Base-by-base conservation (phyloP, 2,797 vertebrate genomes). In the Hypotaenidia philippensis region DNA sequence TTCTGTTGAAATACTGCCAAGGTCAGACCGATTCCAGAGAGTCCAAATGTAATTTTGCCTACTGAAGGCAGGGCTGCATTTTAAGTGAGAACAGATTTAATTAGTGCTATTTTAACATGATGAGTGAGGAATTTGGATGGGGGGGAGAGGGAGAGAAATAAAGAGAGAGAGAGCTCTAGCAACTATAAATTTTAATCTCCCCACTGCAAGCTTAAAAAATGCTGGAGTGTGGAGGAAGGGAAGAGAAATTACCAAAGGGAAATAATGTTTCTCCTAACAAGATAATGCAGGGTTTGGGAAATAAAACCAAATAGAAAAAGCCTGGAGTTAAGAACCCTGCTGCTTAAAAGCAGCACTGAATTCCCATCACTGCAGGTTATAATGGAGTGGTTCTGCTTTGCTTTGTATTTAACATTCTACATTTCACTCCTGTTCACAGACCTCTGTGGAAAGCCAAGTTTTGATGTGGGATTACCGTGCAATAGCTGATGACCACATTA, bases 291-390 rank as follows among this genome's bases (percentile, higher is more conserved):
- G 71, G 85, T 86, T 96, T 94, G 94, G 94, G 96, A 95, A 94
- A 97, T 94, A 93, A 97, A 97, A 96, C 92, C 92, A 92, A 94
- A 94, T 50, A 90, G 94, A 95, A 95, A 96, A 87, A 7, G 87
- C 92, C 94, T 90, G 76, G 79, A 95, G 94, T 96, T 94, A 96
- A 91, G 93, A 96, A 94, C 87, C 94, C 94, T 63, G 94, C 95
- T 96, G 94, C 92, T 95, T 96, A 96, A 97, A 95, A 95, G 95
- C 96, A 90, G 94, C 89, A 31, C 91, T 93, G 95, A 96, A 93
- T 95, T 95, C 96, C 94, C 94, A 81, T 90, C 94, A 83, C 94
- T 91, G 94, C 94, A 88, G 89, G 94, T 96, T 86, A 63, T 26
- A 88, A 91, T 94, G 91, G 89, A 92, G 82, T 11, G 69, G 94